A percentile compares a stretch with the other conserved stretches of the same genome.
phyloP scores from a whole-genome alignment of 2,888 invertebrate genomes.

The Acanthacorydalis orientalis region DNA sequence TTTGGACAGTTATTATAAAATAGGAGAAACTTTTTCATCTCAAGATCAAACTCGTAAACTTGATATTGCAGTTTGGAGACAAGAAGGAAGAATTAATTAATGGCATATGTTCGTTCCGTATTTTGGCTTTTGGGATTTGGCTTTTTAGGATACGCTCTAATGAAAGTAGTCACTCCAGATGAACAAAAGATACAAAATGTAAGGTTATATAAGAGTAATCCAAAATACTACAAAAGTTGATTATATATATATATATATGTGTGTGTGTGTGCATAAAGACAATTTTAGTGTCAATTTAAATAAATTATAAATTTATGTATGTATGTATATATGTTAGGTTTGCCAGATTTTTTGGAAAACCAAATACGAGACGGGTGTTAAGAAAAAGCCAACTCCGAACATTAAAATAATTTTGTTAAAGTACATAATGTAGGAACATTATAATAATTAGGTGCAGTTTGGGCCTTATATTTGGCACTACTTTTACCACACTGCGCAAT shows the following conservation, averaged over 20 bases:
- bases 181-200: conserved; percentile 20
- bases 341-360: too few species aligned
- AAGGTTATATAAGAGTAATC: conserved; percentile 1
- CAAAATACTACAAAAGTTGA: neutral
- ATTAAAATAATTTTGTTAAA: too few species aligned
- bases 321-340: too few species aligned
- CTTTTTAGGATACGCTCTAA: conserved; percentile 40
- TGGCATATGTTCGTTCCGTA: conserved; percentile 27
- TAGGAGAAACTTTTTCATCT: conserved; percentile 43
- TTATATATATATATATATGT: neutral
- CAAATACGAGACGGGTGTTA: too few species aligned
- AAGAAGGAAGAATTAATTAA: conserved; percentile 33
- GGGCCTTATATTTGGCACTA: too few species aligned
- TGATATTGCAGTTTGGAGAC: conserved; percentile 39
- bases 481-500: too few species aligned
- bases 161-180: conserved; percentile 35
- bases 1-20: conserved; percentile 49
- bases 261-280: too few species aligned
- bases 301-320: too few species aligned
- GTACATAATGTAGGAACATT: too few species aligned
- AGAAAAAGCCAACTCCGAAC: too few species aligned
- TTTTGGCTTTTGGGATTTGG: conserved; percentile 43
- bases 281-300: too few species aligned
- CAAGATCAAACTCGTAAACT: conserved; percentile 30
- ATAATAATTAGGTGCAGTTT: too few species aligned